These are phyloP conservation scores for Papilio protenor DNA, from an alignment of 2,888 invertebrate species.

Conservation along the genomic window DNA sequence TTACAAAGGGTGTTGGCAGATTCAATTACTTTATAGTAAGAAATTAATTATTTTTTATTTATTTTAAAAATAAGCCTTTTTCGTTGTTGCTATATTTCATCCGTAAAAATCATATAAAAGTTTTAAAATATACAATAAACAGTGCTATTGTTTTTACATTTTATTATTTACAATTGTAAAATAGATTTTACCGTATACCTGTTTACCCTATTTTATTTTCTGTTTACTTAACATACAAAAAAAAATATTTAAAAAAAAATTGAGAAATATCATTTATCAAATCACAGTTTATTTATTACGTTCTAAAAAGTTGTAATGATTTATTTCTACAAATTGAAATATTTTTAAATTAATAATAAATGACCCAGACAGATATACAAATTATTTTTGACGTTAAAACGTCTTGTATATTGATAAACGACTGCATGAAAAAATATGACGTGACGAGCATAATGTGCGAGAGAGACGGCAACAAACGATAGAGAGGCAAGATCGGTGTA, in stretches of 20 bases:
- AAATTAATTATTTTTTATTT: conserved; percentile 10
- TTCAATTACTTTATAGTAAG: background rate
- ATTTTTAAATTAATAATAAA: background rate
- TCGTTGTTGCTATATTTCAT: background rate
- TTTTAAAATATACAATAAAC: background rate
- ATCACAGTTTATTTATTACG: background rate
- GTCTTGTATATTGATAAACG: too few species aligned
- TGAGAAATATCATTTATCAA: background rate
- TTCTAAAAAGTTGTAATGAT: background rate
- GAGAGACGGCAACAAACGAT: too few species aligned
- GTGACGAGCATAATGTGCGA: too few species aligned
- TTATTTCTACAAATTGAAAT: background rate
- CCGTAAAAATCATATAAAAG: background rate
- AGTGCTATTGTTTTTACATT: background rate
- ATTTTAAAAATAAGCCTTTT: background rate
- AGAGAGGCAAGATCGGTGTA: too few species aligned
- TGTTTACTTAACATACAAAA: background rate
- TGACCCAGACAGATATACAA: too few species aligned
- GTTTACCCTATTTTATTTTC: background rate
- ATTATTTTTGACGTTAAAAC: too few species aligned
- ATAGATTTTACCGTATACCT: background rate
- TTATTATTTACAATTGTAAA: background rate
- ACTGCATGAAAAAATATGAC: too few species aligned
- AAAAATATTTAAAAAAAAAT: background rate
- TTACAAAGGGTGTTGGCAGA: background rate